These are phyloP conservation scores for Drosophila meridionalis DNA, from an alignment of 2,888 invertebrate genomes.

Conservation along the genomic window DNA sequence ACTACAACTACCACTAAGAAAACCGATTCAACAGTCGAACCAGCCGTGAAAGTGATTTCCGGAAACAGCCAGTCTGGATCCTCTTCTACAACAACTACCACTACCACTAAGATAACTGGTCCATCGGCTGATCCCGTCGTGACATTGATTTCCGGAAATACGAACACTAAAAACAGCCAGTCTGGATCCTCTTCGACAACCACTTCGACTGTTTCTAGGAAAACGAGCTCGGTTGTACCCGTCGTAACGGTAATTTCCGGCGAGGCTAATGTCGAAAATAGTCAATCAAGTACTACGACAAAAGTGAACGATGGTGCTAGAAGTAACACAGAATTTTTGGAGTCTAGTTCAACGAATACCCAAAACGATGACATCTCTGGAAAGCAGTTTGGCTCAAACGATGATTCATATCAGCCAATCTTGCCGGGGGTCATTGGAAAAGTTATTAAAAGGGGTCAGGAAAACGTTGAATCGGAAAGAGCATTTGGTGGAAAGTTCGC, in stretches of 20 bases:
- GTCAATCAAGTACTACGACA: conserved; percentile 1
- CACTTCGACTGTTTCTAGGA: not conserved
- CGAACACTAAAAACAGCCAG: not conserved
- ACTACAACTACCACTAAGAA: not conserved
- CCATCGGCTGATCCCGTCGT: not conserved
- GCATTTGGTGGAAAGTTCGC: not conserved
- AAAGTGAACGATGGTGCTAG: not conserved
- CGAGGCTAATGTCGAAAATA: not conserved
- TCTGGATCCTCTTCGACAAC: conserved; percentile 1
- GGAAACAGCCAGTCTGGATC: not conserved
- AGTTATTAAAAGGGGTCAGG: conserved; percentile 29
- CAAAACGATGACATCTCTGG: not conserved
- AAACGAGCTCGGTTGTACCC: not conserved
- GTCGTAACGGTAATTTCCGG: conserved; percentile 3
- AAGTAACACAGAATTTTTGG: conserved; percentile 7
- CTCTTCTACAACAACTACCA: not conserved
- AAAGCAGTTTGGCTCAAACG: not conserved
- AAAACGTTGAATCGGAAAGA: not conserved
- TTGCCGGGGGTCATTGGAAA: conserved; percentile 36
- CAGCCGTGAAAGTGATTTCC: not conserved
- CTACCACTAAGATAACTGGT: not conserved
- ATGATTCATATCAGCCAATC: conserved; percentile 8
- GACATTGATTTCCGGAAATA: not conserved
- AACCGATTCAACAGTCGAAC: too few relatives aligned
- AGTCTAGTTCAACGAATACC: conserved; percentile 16